Evolutionary conservation across 2,797 vertebrate genomes (phyloP).

Genomic region (Todus mexicanus): DNA sequence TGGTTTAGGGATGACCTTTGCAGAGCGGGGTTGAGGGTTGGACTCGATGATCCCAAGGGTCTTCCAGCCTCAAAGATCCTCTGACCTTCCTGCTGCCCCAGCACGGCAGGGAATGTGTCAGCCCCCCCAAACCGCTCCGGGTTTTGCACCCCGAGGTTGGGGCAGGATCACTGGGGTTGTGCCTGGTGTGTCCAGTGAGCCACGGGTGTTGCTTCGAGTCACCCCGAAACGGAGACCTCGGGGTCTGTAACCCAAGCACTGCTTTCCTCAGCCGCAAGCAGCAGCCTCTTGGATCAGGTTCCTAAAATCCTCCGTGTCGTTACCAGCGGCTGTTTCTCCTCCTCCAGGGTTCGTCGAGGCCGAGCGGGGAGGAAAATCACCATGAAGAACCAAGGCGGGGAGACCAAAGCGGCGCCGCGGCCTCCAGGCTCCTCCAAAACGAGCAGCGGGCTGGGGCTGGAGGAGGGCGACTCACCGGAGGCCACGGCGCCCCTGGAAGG

Average conservation of each 20-base stretch:
- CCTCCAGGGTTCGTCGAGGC: not conserved
- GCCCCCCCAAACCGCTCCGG: accelerated
- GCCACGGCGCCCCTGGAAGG: constrained; percentile 20
- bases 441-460: not conserved
- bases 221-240: not conserved
- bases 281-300: accelerated
- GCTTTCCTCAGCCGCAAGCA: no score
- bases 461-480: not conserved
- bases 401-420: constrained; percentile 54
- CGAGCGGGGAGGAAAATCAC: not conserved
- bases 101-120: not conserved
- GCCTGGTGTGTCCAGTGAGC: not conserved
- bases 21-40: no score
- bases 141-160: not conserved
- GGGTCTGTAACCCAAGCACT: not conserved
- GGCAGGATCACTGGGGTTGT: accelerated
- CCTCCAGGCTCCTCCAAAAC: constrained; percentile 3
- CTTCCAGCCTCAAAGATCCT: no score
- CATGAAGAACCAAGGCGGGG: constrained; percentile 81
- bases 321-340: not conserved
- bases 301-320: not conserved
- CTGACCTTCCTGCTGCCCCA: accelerated
- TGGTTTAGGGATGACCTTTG: no score
- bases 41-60: no score
- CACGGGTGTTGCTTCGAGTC: not conserved